Base-by-base conservation (phyloP, 2,888 invertebrate species). In the Pyrgus malvae region DNA sequence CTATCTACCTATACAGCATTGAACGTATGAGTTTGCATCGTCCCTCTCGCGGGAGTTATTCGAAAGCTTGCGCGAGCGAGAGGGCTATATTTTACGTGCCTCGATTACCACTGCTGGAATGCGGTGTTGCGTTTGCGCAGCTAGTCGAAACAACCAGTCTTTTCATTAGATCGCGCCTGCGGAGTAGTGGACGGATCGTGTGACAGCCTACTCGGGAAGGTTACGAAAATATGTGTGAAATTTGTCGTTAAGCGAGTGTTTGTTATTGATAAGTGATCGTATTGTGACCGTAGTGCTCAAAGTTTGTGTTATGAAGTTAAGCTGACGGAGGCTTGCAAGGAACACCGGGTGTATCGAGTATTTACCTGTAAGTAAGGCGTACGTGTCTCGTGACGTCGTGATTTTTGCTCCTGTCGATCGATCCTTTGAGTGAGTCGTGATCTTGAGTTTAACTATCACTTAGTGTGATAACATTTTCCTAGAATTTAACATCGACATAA, bases 241-340 rank as follows among this genome's bases (percentile, higher is more conserved):
- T 77, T 76, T 78, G 63, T 71, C 69, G 75, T 75, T 80, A 70
- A 69, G 67, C 69, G 66, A 76, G 86, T 87, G 87, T 77, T 74
- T 72, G 69, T 74, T 74, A 65, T 74, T 70, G 70, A 69, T 72
- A 68, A 76, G 86, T 86, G 86, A 72, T 81, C 74, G 72, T 75
- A 78, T 78, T 73, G 80, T 78, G 76, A 76, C 71, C 67, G 69
- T 70, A 71, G 86, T 82, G 82, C 66, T 67, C 59, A 70, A 78
- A 74, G 76, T 69, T 74, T 83, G 83, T 89, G 88, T 83, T 84
- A 90, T 90, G 89, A 83, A 80, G 83, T 80, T 82, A 74, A 72
- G 83, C 83, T 88, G 82, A 85, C 81, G 80, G 76, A 75, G 78
- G 68, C 71, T 74, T 70, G 68, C 69, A 74, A 80, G 79, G 76